phyloP scores from a whole-genome alignment of 2,797 vertebrate species.

The Hoplostethus mediterraneus region DNA sequence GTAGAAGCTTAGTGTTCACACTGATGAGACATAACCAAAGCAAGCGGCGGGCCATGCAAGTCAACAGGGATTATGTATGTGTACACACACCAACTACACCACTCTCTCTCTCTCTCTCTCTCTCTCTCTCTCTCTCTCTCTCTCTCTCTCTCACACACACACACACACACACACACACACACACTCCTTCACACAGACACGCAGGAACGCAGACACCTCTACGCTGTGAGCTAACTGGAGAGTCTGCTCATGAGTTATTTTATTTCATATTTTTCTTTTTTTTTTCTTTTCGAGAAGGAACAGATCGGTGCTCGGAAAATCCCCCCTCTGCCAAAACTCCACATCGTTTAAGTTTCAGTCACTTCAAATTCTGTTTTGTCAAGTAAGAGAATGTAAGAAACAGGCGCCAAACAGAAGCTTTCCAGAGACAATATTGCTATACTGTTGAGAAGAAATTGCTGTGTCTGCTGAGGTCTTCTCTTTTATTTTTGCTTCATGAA shows the following conservation, averaged over 20 bases:
- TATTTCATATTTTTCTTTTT: conserved; percentile 36
- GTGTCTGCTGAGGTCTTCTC: conserved; percentile 30
- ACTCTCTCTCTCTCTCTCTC: neutral
- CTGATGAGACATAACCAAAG: conserved; percentile 49
- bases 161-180: conserved; percentile 14
- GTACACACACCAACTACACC: conserved; percentile 30
- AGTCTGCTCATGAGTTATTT: conserved; percentile 34
- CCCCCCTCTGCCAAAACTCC: conserved; percentile 31
- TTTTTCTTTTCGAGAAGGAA: conserved; percentile 25
- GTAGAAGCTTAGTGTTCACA: conserved; percentile 43
- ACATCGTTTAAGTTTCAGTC: conserved; percentile 46
- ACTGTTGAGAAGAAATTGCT: conserved; percentile 31
- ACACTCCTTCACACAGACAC: conserved; percentile 13
- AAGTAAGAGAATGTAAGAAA: conserved; percentile 27
- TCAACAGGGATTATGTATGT: conserved; percentile 60
- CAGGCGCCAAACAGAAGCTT: conserved; percentile 39
- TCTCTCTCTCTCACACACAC: too few species aligned
- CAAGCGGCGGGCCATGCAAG: conserved; percentile 32
- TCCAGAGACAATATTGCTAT: conserved; percentile 31
- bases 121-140: too few species aligned
- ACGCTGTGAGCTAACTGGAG: conserved; percentile 45
- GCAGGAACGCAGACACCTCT: conserved; percentile 21
- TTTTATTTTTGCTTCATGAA: conserved; percentile 57
- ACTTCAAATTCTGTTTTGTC: conserved; percentile 41
- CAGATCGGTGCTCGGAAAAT: conserved; percentile 30